Evolutionary conservation across 2,888 invertebrate species (phyloP).

Genomic region (Mylabris sibirica): DNA sequence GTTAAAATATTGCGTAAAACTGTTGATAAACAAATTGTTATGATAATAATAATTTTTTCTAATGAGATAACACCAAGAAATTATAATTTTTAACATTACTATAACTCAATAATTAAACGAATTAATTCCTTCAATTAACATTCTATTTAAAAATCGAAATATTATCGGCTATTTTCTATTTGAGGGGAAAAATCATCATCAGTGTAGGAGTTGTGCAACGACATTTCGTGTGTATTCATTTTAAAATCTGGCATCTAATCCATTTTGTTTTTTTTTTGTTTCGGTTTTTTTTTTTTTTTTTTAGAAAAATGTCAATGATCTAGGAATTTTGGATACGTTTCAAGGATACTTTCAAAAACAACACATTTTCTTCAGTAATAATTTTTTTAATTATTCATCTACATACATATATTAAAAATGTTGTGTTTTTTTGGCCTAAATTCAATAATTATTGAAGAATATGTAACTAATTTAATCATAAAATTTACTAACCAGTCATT

Average conservation of each 20-base stretch:
- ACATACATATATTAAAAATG: background rate
- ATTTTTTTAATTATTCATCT: background rate
- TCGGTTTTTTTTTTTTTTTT: background rate
- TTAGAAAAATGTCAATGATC: slow-evolving; percentile 24
- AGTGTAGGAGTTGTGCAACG: slow-evolving; percentile 3
- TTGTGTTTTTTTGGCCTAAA: background rate
- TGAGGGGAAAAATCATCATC: background rate
- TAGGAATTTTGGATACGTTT: slow-evolving; percentile 24
- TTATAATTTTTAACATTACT: too few relatives aligned
- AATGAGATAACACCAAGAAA: too few relatives aligned
- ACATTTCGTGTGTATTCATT: background rate
- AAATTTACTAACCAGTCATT: background rate
- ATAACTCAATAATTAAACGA: too few relatives aligned
- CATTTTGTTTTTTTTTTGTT: background rate
- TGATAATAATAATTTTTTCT: too few relatives aligned
- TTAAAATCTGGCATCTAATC: slow-evolving; percentile 2
- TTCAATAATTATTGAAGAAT: background rate
- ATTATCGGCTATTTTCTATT: background rate
- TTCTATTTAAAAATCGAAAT: background rate
- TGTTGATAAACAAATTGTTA: too few relatives aligned
- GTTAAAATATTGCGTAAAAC: background rate
- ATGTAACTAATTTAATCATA: background rate
- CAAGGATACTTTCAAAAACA: slow-evolving; percentile 12
- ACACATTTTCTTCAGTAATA: background rate
- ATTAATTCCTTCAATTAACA: too few relatives aligned